These are phyloP conservation scores for Columba guinea DNA, from an alignment of 2,797 vertebrate genomes.

Conservation along the genomic window DNA sequence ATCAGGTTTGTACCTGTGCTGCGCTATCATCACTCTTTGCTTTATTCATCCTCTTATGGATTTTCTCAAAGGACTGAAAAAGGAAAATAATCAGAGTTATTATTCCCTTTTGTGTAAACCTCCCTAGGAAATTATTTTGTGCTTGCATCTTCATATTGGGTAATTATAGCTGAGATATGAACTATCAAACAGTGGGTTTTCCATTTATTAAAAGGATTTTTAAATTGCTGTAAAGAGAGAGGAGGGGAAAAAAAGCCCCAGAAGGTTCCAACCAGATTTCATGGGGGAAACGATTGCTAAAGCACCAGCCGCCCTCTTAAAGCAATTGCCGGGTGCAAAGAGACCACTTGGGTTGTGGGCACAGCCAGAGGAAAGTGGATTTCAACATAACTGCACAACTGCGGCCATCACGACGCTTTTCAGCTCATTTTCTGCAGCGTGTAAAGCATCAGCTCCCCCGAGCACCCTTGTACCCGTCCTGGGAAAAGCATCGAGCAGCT, in stretches of 20 bases:
- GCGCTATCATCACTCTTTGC: not conserved
- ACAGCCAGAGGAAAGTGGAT: not conserved
- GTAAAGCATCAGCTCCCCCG: not conserved
- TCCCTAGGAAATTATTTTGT: not conserved
- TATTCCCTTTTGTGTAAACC: constrained; percentile 10
- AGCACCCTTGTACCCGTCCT: not conserved
- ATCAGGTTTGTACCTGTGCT: not conserved
- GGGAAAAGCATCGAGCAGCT: not conserved
- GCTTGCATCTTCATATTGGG: constrained; percentile 4
- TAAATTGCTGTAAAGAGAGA: not conserved
- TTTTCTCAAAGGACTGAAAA: not conserved
- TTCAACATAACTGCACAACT: not conserved
- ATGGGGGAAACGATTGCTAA: not conserved
- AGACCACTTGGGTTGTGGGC: not conserved
- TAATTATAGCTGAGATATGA: not conserved
- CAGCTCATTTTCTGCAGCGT: not conserved
- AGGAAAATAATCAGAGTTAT: not conserved
- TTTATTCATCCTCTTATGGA: not conserved
- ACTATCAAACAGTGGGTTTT: not conserved
- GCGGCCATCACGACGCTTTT: not conserved
- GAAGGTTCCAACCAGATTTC: not conserved
- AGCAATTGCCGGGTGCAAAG: not conserved
- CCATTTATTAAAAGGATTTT: not conserved
- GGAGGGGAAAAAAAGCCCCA: not conserved
- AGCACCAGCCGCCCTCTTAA: not conserved